Evolutionary conservation across 2,797 vertebrate genomes (phyloP).

Genomic region (Cichlasoma orientale): DNA sequence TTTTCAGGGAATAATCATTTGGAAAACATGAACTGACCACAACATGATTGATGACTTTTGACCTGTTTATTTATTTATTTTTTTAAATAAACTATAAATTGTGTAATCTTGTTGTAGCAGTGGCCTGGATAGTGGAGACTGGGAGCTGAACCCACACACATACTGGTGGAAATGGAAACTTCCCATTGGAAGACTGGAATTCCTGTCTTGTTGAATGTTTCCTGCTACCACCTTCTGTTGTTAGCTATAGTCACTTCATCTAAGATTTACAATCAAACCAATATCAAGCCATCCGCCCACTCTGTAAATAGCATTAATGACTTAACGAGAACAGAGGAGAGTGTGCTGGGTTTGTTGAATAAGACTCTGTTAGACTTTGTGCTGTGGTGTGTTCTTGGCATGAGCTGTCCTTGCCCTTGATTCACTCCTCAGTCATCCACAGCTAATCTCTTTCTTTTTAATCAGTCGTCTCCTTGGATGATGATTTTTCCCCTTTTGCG

Average conservation of each 20-base stretch:
- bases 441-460: constrained; percentile 69
- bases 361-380: constrained; percentile 15
- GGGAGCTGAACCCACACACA: not conserved
- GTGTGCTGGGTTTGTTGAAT: not conserved
- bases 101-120: not conserved
- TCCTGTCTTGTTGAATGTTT: not conserved
- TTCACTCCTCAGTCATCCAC: constrained; percentile 49
- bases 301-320: constrained; percentile 2
- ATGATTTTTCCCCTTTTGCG: constrained; percentile 13
- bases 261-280: not conserved
- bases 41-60: constrained; percentile 1
- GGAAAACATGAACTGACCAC: constrained; percentile 22
- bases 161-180: not conserved
- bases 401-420: constrained; percentile 43
- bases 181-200: not conserved
- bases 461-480: constrained; percentile 55
- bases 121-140: not conserved
- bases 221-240: not conserved
- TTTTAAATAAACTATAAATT: not conserved
- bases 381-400: constrained; percentile 42
- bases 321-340: not conserved
- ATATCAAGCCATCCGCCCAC: not conserved
- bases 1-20: constrained; percentile 51
- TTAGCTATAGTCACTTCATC: not conserved
- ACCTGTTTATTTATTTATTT: constrained; percentile 4